phyloP scores from a whole-genome alignment of 2,113 vertebrate species.

The Forbesichthys papilliferus region DNA sequence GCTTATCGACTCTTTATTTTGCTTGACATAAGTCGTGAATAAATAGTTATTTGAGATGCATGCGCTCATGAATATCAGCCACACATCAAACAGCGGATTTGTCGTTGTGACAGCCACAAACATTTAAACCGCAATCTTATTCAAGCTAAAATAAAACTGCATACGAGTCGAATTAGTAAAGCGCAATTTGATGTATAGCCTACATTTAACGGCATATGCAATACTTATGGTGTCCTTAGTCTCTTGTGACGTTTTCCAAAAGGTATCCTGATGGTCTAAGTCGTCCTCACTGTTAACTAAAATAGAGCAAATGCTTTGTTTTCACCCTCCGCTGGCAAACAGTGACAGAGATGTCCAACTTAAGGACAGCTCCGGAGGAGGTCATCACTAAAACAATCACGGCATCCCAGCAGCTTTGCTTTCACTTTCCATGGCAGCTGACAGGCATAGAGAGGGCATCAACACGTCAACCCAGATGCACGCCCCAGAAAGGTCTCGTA shows the following conservation, averaged over 20 bases:
- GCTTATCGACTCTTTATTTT: conserved; percentile 7
- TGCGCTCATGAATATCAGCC: not conserved
- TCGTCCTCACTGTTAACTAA: conserved; percentile 13
- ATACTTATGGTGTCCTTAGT: not conserved
- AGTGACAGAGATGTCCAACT: conserved; percentile 52
- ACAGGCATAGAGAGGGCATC: conserved; percentile 48
- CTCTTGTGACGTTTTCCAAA: not conserved
- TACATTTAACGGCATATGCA: not conserved
- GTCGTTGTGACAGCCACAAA: not conserved
- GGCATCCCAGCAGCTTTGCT: conserved; percentile 26
- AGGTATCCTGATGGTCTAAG: not conserved
- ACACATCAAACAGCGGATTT: not conserved
- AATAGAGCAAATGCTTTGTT: conserved; percentile 17
- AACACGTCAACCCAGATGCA: conserved; percentile 43
- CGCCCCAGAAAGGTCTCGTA: conserved; percentile 54
- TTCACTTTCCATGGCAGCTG: conserved; percentile 54
- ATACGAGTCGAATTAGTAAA: conserved; percentile 1
- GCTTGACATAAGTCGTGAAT: conserved; percentile 4
- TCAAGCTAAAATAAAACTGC: conserved; percentile 1
- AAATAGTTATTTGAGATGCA: not conserved
- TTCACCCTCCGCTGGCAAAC: conserved; percentile 7
- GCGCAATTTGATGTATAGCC: too few relatives aligned
- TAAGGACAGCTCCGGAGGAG: conserved; percentile 44
- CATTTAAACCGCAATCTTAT: not conserved
- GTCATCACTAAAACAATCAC: conserved; percentile 29